A percentile compares a stretch with the other conserved stretches of the same genome.
These are phyloP conservation scores for Penelope pileata DNA, from an alignment of 2,113 vertebrate species.

Conservation along the genomic window DNA sequence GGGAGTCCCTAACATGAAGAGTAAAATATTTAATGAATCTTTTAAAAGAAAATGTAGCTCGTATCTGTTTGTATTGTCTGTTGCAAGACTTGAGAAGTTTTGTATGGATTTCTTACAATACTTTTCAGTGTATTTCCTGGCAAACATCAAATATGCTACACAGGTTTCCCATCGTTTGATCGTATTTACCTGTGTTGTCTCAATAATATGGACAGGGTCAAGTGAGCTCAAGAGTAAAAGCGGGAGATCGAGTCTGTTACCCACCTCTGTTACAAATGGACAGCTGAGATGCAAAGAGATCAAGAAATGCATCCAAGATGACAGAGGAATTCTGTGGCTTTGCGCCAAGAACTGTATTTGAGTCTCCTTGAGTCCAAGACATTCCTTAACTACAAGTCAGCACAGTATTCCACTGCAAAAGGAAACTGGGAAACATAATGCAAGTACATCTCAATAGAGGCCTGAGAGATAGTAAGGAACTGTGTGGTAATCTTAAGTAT, in stretches of 20 bases:
- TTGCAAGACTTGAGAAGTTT: not conserved
- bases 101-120: not conserved
- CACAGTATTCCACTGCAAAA: not conserved
- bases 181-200: not conserved
- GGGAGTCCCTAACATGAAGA: not conserved
- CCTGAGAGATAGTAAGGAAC: not conserved
- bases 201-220: not conserved
- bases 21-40: not conserved
- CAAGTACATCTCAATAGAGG: not conserved
- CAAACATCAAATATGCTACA: not conserved
- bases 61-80: not conserved
- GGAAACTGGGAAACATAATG: not conserved
- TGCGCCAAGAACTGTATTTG: not conserved
- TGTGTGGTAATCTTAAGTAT: not conserved
- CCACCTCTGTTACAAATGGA: not conserved
- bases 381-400: not conserved
- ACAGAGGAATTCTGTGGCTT: not conserved
- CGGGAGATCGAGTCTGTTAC: not conserved
- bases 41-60: not conserved
- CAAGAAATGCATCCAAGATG: not conserved
- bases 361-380: accelerated
- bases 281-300: not conserved
- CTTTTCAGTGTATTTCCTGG: not conserved
- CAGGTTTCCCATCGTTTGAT: not conserved
- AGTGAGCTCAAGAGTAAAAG: not conserved